phyloP scores from a whole-genome alignment of 2,113 vertebrate genomes.

The Ailurus styani region DNA sequence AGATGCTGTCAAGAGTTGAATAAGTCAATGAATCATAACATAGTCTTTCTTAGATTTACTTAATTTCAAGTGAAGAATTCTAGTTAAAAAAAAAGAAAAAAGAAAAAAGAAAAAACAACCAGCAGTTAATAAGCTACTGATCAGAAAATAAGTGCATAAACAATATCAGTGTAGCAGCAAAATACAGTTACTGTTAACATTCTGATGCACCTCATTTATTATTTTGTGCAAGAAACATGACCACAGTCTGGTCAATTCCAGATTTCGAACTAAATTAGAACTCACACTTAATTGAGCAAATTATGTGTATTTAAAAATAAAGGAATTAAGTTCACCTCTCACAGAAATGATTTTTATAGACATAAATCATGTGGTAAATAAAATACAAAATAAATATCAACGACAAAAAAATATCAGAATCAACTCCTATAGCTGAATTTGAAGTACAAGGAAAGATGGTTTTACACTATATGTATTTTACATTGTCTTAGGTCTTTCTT shows the following conservation, averaged over 20 bases:
- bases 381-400: conserved; percentile 72
- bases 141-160: conserved; percentile 82
- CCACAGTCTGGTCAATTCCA: conserved; percentile 78
- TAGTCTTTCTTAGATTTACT: conserved; percentile 78
- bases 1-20: conserved; percentile 70
- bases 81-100: neutral
- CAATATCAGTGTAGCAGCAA: conserved; percentile 80
- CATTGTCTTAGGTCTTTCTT: conserved; percentile 74
- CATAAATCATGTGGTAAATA: conserved; percentile 64
- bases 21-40: conserved; percentile 74
- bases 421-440: conserved; percentile 70
- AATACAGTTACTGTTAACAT: conserved; percentile 78
- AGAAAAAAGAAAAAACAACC: conserved; percentile 43
- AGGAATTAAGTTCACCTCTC: conserved; percentile 72
- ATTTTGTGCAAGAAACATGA: conserved; percentile 83
- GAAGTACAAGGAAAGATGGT: conserved; percentile 66
- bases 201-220: conserved; percentile 77
- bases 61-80: conserved; percentile 75
- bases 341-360: conserved; percentile 59
- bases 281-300: conserved; percentile 70
- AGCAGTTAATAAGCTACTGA: conserved; percentile 72
- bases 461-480: conserved; percentile 64
- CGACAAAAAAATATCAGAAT: conserved; percentile 68
- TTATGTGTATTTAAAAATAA: conserved; percentile 73
- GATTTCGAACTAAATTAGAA: conserved; percentile 74